Evolutionary conservation across 2,113 vertebrate genomes (phyloP).

Genomic region (Willisornis vidua): DNA sequence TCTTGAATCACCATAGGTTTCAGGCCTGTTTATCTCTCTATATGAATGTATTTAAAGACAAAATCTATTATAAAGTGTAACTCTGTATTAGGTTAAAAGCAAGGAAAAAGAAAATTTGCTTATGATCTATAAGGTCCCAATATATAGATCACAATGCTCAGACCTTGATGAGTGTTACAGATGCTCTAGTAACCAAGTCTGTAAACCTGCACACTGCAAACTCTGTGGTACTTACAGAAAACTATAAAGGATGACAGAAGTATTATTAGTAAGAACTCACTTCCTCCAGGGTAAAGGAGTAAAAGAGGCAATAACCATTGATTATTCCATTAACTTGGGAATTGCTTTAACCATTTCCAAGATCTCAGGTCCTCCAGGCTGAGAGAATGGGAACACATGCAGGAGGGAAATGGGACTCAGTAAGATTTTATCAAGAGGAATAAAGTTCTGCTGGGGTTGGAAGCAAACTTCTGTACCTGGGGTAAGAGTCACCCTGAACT

Average conservation of each 20-base stretch:
- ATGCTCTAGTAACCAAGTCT: background rate
- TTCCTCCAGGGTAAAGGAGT: background rate
- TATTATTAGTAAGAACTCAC: background rate
- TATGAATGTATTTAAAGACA: background rate
- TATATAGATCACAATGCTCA: background rate
- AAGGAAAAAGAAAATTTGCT: background rate
- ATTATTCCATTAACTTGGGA: slow-evolving; percentile 26
- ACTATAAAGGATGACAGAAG: background rate
- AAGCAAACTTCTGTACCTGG: background rate
- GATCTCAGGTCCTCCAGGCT: background rate
- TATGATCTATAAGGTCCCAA: background rate
- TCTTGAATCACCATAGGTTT: background rate
- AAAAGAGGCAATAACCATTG: slow-evolving; percentile 18
- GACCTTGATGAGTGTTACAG: background rate
- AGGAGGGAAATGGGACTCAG: background rate
- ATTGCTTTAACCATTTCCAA: slow-evolving; percentile 27
- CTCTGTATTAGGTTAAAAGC: background rate
- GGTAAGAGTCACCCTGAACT: background rate
- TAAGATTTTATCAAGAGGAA: background rate
- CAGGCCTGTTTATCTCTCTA: background rate
- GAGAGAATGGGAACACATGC: background rate
- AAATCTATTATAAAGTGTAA: background rate
- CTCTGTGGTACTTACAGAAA: background rate
- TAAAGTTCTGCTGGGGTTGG: background rate
- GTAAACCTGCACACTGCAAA: background rate